A percentile compares a stretch with the other conserved stretches of the same genome.
Conservation (phyloP, 2,888 invertebrate species). For the Adelognathus sp. region DNA sequence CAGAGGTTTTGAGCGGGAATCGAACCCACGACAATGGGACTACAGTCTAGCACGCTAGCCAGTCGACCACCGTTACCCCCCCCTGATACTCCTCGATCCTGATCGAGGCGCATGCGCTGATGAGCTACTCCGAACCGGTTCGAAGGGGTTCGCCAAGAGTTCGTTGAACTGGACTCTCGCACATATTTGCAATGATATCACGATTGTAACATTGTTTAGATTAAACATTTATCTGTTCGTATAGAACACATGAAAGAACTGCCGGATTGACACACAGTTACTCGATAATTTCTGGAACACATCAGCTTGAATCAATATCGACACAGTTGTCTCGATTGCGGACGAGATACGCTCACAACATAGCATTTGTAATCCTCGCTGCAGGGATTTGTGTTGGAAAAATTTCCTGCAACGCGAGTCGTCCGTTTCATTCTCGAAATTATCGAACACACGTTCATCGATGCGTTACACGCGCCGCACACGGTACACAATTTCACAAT, state of each 20-base stretch:
- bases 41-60: too few species aligned
- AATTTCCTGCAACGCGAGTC: constrained; percentile 4
- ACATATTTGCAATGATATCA: not conserved
- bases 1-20: too few species aligned
- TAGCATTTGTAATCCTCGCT: constrained; percentile 14
- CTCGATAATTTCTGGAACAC: not conserved
- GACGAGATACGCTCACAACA: not conserved
- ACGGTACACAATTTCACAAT: not conserved
- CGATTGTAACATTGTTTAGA: not conserved
- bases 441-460: not conserved
- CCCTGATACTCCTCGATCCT: too few species aligned
- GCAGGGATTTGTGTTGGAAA: not conserved
- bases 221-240: not conserved
- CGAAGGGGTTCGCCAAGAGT: not conserved
- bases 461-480: not conserved
- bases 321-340: not conserved
- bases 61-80: too few species aligned
- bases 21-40: too few species aligned
- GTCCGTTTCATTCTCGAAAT: not conserved
- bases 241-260: not conserved
- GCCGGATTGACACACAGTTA: not conserved
- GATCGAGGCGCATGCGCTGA: not conserved
- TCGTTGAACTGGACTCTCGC: too few species aligned
- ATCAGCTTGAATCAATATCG: constrained; percentile 8
- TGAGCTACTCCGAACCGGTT: not conserved